Conservation (phyloP, 2,888 invertebrate species). For the Cerastis rubricosa region DNA sequence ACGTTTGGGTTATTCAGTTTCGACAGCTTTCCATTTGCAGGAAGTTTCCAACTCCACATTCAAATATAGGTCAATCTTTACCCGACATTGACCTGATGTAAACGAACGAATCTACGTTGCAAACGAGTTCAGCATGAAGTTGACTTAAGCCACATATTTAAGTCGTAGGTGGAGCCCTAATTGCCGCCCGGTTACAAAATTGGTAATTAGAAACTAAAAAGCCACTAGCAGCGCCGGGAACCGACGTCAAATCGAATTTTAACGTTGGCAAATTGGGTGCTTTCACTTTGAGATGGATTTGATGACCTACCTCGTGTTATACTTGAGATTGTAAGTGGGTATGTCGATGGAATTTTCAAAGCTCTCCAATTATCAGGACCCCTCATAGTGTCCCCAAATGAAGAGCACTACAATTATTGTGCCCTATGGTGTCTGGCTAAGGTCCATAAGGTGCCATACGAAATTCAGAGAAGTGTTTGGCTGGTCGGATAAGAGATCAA, state of each 20-base stretch:
- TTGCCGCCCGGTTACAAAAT: conserved; percentile 34
- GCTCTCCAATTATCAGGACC: neutral
- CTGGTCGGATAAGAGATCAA: neutral
- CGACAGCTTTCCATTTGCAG: conserved; percentile 26
- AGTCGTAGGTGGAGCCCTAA: conserved; percentile 20
- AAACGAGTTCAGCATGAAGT: conserved; percentile 31
- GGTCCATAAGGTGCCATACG: neutral
- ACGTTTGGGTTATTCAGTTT: conserved; percentile 21
- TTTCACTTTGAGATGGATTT: conserved; percentile 3
- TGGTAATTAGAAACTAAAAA: conserved; percentile 52
- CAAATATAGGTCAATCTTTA: conserved; percentile 49
- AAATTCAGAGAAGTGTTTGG: neutral
- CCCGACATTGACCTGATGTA: conserved; percentile 12
- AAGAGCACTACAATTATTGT: neutral
- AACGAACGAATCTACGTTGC: conserved; percentile 4
- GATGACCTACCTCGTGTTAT: neutral
- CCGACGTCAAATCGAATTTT: conserved; percentile 31
- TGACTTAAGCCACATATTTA: conserved; percentile 25
- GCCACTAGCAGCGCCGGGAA: conserved; percentile 26
- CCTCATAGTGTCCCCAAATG: neutral
- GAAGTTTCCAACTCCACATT: conserved; percentile 40
- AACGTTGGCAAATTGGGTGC: conserved; percentile 29
- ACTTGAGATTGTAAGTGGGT: neutral
- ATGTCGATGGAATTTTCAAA: neutral
- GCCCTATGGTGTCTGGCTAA: neutral